Evolutionary conservation across 2,797 vertebrate genomes (phyloP).

Genomic region (Phoeniculus purpureus): DNA sequence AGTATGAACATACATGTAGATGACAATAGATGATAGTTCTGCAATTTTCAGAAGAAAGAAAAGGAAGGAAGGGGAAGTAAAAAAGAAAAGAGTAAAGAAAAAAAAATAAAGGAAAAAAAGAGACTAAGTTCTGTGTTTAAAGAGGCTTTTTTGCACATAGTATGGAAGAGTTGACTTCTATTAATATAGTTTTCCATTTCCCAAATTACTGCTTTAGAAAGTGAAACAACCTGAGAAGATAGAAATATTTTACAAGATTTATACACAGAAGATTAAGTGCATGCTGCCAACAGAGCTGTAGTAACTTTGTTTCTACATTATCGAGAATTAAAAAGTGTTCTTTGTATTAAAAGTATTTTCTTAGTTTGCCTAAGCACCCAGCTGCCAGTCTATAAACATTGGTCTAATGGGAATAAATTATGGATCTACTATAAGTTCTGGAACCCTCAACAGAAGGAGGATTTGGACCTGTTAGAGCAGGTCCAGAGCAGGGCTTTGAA

Average conservation of each 20-base stretch:
- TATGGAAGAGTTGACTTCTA: slow-evolving; percentile 3
- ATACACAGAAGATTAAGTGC: background rate
- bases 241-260: background rate
- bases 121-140: slow-evolving; percentile 1
- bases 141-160: slow-evolving; percentile 19
- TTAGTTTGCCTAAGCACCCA: background rate
- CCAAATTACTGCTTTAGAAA: background rate
- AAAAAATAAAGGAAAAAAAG: background rate
- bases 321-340: background rate
- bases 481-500: too few relatives aligned
- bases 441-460: too few relatives aligned
- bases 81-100: background rate
- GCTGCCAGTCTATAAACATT: background rate
- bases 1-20: slow-evolving; percentile 52
- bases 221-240: background rate
- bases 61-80: slow-evolving; percentile 1
- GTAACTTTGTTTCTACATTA: background rate
- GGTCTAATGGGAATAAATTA: background rate
- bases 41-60: slow-evolving; percentile 18
- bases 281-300: background rate
- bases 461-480: too few relatives aligned
- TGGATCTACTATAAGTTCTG: background rate
- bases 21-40: slow-evolving; percentile 60
- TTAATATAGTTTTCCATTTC: slow-evolving; percentile 48
- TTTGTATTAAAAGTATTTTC: background rate